Base-by-base conservation (phyloP, 2,888 invertebrate species). In the Caradrina kadenii region DNA sequence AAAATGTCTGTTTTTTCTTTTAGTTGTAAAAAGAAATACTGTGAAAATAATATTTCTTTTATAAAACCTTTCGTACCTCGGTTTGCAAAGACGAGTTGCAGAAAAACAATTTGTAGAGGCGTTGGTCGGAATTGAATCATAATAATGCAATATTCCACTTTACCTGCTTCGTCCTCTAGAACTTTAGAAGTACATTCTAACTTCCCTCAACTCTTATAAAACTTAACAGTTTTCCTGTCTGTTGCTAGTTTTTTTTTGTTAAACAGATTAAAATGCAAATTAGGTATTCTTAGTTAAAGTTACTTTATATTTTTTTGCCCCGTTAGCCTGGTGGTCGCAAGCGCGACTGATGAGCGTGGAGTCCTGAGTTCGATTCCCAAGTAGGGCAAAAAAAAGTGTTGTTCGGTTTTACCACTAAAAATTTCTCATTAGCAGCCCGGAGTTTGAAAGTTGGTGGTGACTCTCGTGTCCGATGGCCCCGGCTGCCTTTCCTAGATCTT, bases 201-300 rank as follows among this genome's bases (percentile, higher is more conserved):
- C 80, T 76, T 80, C 56, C 17, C 54, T 56, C 62, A 63, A 54
- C 48, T 63, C 55, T 80, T 79, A 79, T 75, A 63, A 54, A 68
- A 80, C 76, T 76, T 52, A 62, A 64, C 52, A 75, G 54, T 60
- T 75, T 75, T 75, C 17, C 50, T 75, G 67, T 80, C 49, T 56
- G 50, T 75, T 58, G 19, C 39, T 42, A 61, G 21, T 63, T 61
- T 63, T 78, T 76, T 77, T 76, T 71, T 54, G 26, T 63, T 72
- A 72, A 64, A 76, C 77, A 69, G 61, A 70, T 80, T 77, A 61
- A 63, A 76, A 76, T 76, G 64, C 62, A 69, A 76, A 77, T 76
- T 62, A 62, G 62, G 55, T 56, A 55, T 69, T 55, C 10, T 35
- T 61, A 80, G 59, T 80, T 58, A 35, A 35, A 35, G 26, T 26